Conservation (phyloP, 1,140 invertebrate genomes). For the Oryzaephilus surinamensis region DNA sequence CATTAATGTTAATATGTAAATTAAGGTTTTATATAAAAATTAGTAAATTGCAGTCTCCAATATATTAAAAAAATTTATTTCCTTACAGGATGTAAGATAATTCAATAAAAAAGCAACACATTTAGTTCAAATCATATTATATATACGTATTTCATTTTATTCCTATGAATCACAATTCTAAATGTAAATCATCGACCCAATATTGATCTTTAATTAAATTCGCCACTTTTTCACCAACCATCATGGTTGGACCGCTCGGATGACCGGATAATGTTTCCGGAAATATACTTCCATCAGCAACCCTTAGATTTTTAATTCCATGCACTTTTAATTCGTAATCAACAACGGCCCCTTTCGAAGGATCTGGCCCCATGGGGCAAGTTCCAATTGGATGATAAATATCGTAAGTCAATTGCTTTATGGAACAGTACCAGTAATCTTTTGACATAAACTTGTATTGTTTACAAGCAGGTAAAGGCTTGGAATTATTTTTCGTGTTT, state of each 20-base stretch:
- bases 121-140: too few species aligned
- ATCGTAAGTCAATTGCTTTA: slow-evolving; percentile 22
- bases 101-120: too few species aligned
- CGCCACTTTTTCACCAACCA: slow-evolving; percentile 77
- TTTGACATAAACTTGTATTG: slow-evolving; percentile 5
- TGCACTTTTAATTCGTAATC: slow-evolving; percentile 19
- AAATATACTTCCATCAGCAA: slow-evolving; percentile 30
- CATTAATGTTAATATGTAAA: too few species aligned
- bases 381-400: slow-evolving; percentile 31
- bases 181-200: too few species aligned
- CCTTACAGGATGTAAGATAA: too few species aligned
- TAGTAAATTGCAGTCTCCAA: too few species aligned
- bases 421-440: slow-evolving; percentile 30
- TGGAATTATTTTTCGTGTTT: slow-evolving; percentile 45
- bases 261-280: slow-evolving; percentile 55
- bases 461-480: slow-evolving; percentile 49
- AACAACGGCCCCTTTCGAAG: slow-evolving; percentile 16
- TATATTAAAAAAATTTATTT: too few species aligned
- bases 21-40: too few species aligned
- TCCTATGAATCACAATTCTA: too few species aligned
- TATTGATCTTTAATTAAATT: slow-evolving; percentile 55
- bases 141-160: too few species aligned
- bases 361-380: slow-evolving; percentile 27
- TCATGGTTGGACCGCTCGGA: slow-evolving; percentile 58
- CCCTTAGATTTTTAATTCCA: slow-evolving; percentile 22